phyloP scores from a whole-genome alignment of 2,113 vertebrate species.

The Mormyrus iriodes region DNA sequence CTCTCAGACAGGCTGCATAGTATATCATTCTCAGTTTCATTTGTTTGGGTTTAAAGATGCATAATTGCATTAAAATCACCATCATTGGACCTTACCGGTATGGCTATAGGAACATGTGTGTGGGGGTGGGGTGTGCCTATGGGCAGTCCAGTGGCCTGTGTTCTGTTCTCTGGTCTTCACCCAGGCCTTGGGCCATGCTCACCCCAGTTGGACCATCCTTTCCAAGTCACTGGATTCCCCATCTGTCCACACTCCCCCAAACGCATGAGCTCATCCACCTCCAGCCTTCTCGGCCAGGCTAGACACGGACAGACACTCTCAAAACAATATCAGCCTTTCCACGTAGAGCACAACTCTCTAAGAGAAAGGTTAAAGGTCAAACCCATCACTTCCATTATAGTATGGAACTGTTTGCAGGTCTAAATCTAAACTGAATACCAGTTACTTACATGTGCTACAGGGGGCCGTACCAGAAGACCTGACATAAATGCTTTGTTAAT shows the following conservation, averaged over 20 bases:
- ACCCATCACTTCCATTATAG: not conserved
- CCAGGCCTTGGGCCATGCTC: not conserved
- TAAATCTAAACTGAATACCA: not conserved
- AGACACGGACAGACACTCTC: not conserved
- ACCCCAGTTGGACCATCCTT: conserved; percentile 6
- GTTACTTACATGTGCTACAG: not conserved
- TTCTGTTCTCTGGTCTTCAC: not conserved
- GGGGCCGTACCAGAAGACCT: not conserved
- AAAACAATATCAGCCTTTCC: not conserved
- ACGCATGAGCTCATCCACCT: not conserved
- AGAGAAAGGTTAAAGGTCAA: not conserved
- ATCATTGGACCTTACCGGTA: not conserved
- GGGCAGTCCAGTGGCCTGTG: not conserved
- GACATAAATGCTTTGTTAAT: not conserved
- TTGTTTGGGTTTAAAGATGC: not conserved
- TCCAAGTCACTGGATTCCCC: conserved; percentile 18
- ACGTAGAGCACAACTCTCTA: not conserved
- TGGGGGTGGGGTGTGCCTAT: not conserved
- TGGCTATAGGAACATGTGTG: not conserved
- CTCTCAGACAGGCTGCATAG: not conserved
- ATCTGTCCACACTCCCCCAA: not conserved
- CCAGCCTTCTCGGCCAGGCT: not conserved
- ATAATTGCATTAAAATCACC: not conserved
- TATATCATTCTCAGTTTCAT: not conserved
- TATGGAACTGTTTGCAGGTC: not conserved